Conservation (phyloP, 2,888 invertebrate genomes). For the Eupithecia exiguata region DNA sequence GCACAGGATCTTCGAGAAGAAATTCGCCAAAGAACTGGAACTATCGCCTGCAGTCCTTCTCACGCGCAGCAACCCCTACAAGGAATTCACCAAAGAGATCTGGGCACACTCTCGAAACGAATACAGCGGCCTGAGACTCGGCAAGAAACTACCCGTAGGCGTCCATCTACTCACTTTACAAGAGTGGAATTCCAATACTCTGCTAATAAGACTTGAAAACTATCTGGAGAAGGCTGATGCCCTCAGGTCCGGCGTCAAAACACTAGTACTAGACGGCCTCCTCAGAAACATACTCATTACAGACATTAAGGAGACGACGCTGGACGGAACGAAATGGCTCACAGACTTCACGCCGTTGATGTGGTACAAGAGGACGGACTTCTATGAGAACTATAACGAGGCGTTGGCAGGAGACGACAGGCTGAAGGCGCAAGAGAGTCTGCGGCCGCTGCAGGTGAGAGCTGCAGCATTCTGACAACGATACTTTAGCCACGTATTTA, state of each 20-base stretch:
- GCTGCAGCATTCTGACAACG: background rate
- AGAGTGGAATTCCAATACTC: slow-evolving; percentile 85
- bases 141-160: slow-evolving; percentile 85
- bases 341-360: slow-evolving; percentile 78
- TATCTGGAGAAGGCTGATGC: slow-evolving; percentile 87
- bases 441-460: background rate
- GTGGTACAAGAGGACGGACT: slow-evolving; percentile 74
- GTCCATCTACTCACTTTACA: slow-evolving; percentile 91
- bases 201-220: slow-evolving; percentile 91
- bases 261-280: slow-evolving; percentile 82
- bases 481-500: no score
- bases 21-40: slow-evolving; percentile 66
- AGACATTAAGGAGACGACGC: slow-evolving; percentile 84
- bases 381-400: slow-evolving; percentile 60
- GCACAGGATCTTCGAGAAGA: slow-evolving; percentile 68
- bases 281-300: slow-evolving; percentile 82
- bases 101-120: slow-evolving; percentile 53
- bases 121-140: slow-evolving; percentile 70
- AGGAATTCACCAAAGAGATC: slow-evolving; percentile 18
- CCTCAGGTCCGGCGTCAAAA: slow-evolving; percentile 78
- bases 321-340: slow-evolving; percentile 87
- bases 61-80: slow-evolving; percentile 37
- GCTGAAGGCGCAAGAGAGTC: background rate
- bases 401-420: slow-evolving; percentile 49
- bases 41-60: slow-evolving; percentile 55